These are phyloP conservation scores for Hololepta plana DNA, from an alignment of 2,888 invertebrate species.

Conservation along the genomic window DNA sequence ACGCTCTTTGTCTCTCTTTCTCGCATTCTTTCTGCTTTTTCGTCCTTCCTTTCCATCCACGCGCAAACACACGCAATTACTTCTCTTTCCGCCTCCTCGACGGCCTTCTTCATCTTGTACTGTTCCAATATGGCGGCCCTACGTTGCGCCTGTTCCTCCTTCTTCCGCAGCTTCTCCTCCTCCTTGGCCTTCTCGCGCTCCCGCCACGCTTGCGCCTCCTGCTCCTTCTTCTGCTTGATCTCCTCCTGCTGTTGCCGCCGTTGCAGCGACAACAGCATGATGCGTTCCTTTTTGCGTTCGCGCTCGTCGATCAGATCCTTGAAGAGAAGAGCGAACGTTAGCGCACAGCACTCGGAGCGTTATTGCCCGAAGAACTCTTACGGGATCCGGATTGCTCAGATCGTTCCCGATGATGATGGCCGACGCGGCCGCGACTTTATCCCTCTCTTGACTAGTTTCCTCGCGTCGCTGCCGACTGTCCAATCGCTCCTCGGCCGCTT, in stretches of 20 bases:
- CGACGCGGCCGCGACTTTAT: slow-evolving; percentile 26
- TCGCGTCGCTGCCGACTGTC: slow-evolving; percentile 20
- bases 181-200: slow-evolving; percentile 60
- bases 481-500: slow-evolving; percentile 18
- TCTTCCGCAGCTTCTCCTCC: slow-evolving; percentile 55
- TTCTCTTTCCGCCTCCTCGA: slow-evolving; percentile 80
- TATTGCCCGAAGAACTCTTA: slow-evolving; percentile 21
- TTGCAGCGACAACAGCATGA: slow-evolving; percentile 76
- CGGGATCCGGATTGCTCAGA: slow-evolving; percentile 45
- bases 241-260: slow-evolving; percentile 84
- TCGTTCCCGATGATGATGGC: slow-evolving; percentile 52
- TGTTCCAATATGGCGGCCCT: slow-evolving; percentile 79
- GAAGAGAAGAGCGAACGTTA: slow-evolving; percentile 8
- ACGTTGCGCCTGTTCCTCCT: slow-evolving; percentile 71
- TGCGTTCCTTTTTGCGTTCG: slow-evolving; percentile 82
- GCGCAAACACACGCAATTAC: too few species aligned
- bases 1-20: too few species aligned
- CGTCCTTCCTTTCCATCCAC: too few species aligned
- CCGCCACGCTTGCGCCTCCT: slow-evolving; percentile 53
- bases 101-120: slow-evolving; percentile 83
- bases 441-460: slow-evolving; percentile 26
- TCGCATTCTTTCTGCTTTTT: too few species aligned
- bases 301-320: slow-evolving; percentile 77
- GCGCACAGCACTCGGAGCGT: neutral
- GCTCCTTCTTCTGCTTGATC: slow-evolving; percentile 67